phyloP scores from a whole-genome alignment of 1,140 invertebrate genomes.

The roundworm (Caenorhabditis elegans) region WBcel235 BX284604.4:4517001-4517500 shows the following conservation, averaged over 20 bases:
- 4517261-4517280: conserved; percentile 24
- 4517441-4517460: conserved; percentile 27
- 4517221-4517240: conserved; percentile 24
- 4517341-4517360: neutral
- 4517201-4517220: neutral
- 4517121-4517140: conserved; percentile 3
- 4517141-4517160: neutral
- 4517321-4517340: conserved; percentile 24
- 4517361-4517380: conserved; percentile 19
- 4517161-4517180: conserved; percentile 6
- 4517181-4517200: conserved; percentile 25
- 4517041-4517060: conserved; percentile 26
- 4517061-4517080: no score
- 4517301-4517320: conserved; percentile 31
- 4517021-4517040: conserved; percentile 21
- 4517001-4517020: conserved; percentile 34
- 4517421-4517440: conserved; percentile 16
- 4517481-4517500: neutral
- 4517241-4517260: conserved; percentile 11
- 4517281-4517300: neutral
- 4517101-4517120: conserved; percentile 9
- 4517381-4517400: conserved; percentile 2
- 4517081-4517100: neutral
- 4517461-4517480: conserved; percentile 15
- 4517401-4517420: no score